Evolutionary conservation across 2,113 vertebrate species (phyloP), one percentile per base, ranked within the genome.

Genomic region (Stomatorhinus ivindoensis): DNA sequence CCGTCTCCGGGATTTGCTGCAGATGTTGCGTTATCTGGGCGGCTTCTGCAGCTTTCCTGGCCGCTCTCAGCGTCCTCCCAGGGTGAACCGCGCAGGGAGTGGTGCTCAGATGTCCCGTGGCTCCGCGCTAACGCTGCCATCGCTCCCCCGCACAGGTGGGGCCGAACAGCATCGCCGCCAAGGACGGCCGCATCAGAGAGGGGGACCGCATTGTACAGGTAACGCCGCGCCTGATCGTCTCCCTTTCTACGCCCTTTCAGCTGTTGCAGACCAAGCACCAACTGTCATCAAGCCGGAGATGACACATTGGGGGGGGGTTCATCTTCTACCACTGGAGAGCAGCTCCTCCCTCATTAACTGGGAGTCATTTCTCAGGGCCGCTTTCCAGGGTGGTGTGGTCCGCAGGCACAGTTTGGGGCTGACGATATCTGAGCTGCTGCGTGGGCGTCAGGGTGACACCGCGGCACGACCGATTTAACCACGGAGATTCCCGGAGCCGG

Each of bases 171-270:
- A 97, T 99, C 86, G 98, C 98, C 73, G 98, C 97, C 69, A 96
- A 94, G 95, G 97, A 99, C 0, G 98, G 98, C 13, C 97, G 97
- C 82, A 99, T 99, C 92, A 96, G 96, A 89, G 97, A 98, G 92
- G 98, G 98, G 89, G 98, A 99, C 92, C 96, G 97, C 19, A 99
- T 99, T 94, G 93, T 99, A 91, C 98, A 99, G 95, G 98, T 98
- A 94, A n/a, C 82, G 3, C 2, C 85, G 3, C 7, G 5, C 46
- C 27, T 35, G 1, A 1, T 55, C 86, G 6, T 19, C 48, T 42
- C 50, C 48, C 46, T 10, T 8, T 87, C 48, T 35, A 58, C 48
- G 35, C n/a, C 19, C n/a, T 5, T n/a, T n/a, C 24, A n/a, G 10
- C 21, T 3, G 27, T 27, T 13, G 11, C 58, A n/a, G 80, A 46